A percentile compares a stretch with the other conserved stretches of the same genome.
Evolutionary conservation across 2,797 vertebrate genomes (phyloP).

Genomic region (Scolopax bukidnonensis): DNA sequence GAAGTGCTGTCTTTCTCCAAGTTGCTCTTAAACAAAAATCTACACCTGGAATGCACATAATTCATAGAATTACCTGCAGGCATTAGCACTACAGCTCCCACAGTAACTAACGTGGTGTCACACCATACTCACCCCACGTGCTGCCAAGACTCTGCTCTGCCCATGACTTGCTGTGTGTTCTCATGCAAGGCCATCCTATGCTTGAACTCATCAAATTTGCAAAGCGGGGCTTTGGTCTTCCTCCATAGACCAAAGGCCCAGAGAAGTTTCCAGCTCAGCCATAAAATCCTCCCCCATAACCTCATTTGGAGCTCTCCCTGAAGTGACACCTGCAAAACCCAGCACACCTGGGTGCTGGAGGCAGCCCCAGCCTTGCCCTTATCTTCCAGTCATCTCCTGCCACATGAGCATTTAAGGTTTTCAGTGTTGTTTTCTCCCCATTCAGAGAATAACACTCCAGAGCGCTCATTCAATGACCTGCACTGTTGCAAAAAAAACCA

Average conservation of each 20-base stretch:
- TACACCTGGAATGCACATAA: not conserved
- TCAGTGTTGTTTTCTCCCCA: not conserved
- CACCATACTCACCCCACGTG: rapidly evolving
- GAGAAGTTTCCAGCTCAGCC: not conserved
- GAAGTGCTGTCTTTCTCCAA: not conserved
- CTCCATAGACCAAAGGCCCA: not conserved
- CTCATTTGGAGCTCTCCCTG: not conserved
- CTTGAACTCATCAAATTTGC: not conserved
- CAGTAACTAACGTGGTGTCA: too few relatives aligned
- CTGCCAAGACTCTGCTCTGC: not conserved
- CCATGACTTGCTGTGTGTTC: not conserved
- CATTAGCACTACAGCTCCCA: rapidly evolving
- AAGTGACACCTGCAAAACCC: not conserved
- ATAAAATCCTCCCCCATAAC: not conserved
- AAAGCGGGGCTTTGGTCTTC: not conserved
- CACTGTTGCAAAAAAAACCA: not conserved
- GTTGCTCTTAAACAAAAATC: not conserved
- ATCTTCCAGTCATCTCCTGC: not conserved
- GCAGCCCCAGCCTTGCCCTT: not conserved
- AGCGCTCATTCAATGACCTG: not conserved
- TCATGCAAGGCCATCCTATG: not conserved
- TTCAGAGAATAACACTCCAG: not conserved
- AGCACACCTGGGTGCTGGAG: rapidly evolving
- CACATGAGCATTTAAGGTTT: rapidly evolving
- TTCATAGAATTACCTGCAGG: rapidly evolving